Evolutionary conservation across 1,140 invertebrate genomes (phyloP), one percentile per base, ranked within the genome.

Genomic region (Drosophila arizonae): DNA sequence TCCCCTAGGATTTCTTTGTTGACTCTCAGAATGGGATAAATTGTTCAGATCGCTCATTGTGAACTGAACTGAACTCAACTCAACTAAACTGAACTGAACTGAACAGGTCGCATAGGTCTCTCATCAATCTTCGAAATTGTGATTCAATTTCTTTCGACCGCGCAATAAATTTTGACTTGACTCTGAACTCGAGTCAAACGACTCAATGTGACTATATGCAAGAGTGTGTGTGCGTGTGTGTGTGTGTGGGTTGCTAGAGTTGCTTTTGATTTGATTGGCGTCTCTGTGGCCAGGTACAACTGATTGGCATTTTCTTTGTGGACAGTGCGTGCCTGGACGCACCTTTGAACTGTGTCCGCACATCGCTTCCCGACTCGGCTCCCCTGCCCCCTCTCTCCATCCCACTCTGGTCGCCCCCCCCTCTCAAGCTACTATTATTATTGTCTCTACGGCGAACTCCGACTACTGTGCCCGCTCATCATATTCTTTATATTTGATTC

Each of bases 141-240:
- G 63, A 63, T 52, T 48, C 48, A 39, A 75, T 60, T 65, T 68
- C 41, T 21, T 36, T 63, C 41, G 71, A 56, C 58, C 41, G 60
- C 75, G 60, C 71, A 77, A 77, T 74, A 61, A 64, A 68, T 73
- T 77, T 60, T 54, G 48, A 69, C 48, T 77, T 77, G 74, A 73
- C 64, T 45, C 48, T 60, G 17, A 57, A 48, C 36, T 26, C 26
- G 41, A 46, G 33, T 17, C 43, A 72, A 72, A 62, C 57, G 57
- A n/a, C 26, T 46, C 43, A 21, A 50, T 26, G 15, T 6, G 11
- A 24, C 21, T 24, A 3, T 24, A 24, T 24, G 21, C 21, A 24
- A 24, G 21, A 2, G 11, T 13, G 11, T 48, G 17, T 48, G 11
- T 26, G 46, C 4, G 46, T 26, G 43, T 50, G 48, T 13, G 21